Percentiles rank a stretch among this genome's conserved stretches.
These are phyloP conservation scores for Crocuta crocuta DNA, from an alignment of 2,113 vertebrate species.

Conservation along the genomic window DNA sequence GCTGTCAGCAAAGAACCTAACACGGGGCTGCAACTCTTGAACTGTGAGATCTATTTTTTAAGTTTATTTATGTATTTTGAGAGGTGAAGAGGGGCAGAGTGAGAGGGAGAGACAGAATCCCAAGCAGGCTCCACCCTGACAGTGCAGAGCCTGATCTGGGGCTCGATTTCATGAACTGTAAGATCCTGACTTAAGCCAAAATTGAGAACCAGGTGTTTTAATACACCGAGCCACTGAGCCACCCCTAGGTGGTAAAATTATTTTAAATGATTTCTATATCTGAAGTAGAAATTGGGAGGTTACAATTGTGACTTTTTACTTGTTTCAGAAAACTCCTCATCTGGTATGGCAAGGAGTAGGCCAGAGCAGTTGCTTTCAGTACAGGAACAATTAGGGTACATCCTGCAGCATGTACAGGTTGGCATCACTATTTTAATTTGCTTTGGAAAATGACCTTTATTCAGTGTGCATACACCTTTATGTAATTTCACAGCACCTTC, in stretches of 20 bases:
- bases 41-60: no score
- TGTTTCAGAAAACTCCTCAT: slow-evolving; percentile 31
- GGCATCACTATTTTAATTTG: not conserved
- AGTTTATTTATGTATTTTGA: no score
- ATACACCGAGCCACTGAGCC: no score
- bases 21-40: no score
- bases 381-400: not conserved
- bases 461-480: not conserved
- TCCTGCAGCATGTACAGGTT: not conserved
- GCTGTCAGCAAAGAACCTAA: no score
- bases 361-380: slow-evolving; percentile 30
- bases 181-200: no score
- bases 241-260: not conserved
- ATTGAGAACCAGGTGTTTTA: no score
- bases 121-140: no score
- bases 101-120: no score
- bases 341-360: not conserved
- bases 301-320: not conserved
- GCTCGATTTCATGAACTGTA: no score
- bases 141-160: no score
- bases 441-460: slow-evolving; percentile 37
- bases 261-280: not conserved
- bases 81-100: no score
- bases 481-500: not conserved
- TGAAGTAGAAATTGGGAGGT: slow-evolving; percentile 36